These are phyloP conservation scores for Peromyscus maniculatus DNA, from an alignment of 2,113 vertebrate species.

Conservation along the genomic window DNA sequence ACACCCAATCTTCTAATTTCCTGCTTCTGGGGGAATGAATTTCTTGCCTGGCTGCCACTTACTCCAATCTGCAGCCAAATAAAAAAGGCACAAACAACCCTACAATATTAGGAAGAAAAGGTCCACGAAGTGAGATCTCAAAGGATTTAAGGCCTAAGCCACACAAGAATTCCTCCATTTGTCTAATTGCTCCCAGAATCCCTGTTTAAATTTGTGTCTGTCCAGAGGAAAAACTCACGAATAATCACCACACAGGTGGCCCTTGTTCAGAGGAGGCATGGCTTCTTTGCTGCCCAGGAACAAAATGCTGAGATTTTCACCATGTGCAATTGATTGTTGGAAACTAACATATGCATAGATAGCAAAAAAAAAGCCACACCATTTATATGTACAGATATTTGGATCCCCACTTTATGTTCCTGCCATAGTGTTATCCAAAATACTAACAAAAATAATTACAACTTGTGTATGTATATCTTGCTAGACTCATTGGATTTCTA, in stretches of 20 bases:
- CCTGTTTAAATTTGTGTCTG: conserved; percentile 61
- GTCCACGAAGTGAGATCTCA: conserved; percentile 28
- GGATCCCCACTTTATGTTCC: not conserved
- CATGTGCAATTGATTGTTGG: not conserved
- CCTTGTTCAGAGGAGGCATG: not conserved
- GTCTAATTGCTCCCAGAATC: conserved; percentile 72
- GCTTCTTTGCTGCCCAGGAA: not conserved
- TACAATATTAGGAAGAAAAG: conserved; percentile 50
- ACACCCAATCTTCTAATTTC: conserved; percentile 67
- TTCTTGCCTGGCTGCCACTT: not conserved
- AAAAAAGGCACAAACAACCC: conserved; percentile 62
- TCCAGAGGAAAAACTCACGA: not conserved
- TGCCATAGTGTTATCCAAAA: not conserved
- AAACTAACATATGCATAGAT: not conserved
- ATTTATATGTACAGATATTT: not conserved
- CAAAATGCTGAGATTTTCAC: not conserved
- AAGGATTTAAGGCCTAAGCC: conserved; percentile 73
- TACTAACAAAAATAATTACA: not conserved
- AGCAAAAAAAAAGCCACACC: not conserved
- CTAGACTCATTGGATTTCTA: not conserved
- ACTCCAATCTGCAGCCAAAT: conserved; percentile 33
- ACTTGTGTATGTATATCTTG: not conserved
- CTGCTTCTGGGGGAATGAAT: conserved; percentile 23
- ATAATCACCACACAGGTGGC: conserved; percentile 8
- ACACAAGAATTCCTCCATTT: conserved; percentile 69